Percentiles rank a stretch among this genome's conserved stretches.
Evolutionary conservation across 2,113 vertebrate genomes (phyloP).

Genomic region (Cardinalis cardinalis): DNA sequence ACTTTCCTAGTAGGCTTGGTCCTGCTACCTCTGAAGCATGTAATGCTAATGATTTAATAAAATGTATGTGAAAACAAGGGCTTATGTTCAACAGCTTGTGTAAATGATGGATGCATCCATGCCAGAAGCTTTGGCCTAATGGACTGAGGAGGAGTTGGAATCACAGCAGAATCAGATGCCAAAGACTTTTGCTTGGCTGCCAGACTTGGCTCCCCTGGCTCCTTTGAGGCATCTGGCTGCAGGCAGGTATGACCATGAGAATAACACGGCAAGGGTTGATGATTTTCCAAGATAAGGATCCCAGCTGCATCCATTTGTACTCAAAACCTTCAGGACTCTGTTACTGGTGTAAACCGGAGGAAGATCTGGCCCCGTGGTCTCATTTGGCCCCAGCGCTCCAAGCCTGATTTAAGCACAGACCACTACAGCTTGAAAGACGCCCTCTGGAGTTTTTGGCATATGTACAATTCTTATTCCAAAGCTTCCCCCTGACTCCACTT

Average conservation of each 20-base stretch:
- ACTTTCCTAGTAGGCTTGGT: constrained; percentile 41
- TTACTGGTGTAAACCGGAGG: background rate
- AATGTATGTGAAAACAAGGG: background rate
- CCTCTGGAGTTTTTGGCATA: background rate
- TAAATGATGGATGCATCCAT: background rate
- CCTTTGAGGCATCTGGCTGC: background rate
- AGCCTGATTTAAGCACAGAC: background rate
- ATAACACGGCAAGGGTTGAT: background rate
- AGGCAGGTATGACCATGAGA: background rate
- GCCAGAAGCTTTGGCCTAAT: background rate
- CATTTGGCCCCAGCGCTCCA: background rate
- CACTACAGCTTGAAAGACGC: background rate
- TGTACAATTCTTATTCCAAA: background rate
- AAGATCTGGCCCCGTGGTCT: background rate
- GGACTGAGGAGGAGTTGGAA: background rate
- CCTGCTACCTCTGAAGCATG: background rate
- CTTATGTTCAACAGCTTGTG: background rate
- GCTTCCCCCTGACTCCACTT: background rate
- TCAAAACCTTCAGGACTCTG: background rate
- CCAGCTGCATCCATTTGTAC: background rate
- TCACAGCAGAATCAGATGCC: background rate
- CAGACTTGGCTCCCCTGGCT: background rate
- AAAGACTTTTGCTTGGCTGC: background rate
- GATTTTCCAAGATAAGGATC: background rate
- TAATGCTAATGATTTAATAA: constrained; percentile 32